Evolutionary conservation across 1,140 invertebrate species (phyloP), one percentile per base, ranked within the genome.

Genomic region (Muscidifurax raptorellus): DNA sequence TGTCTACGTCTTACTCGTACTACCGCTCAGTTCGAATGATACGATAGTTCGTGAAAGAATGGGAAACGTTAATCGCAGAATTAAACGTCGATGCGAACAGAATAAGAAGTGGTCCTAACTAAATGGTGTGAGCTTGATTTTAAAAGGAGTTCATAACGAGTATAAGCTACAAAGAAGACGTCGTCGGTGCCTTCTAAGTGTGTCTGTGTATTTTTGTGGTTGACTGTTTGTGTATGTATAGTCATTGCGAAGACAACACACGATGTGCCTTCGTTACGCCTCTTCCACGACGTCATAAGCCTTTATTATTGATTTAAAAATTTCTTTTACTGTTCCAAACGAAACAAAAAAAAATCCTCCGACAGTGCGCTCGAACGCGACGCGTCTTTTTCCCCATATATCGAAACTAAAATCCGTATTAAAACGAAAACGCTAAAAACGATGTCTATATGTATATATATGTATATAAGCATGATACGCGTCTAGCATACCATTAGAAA

Each of bases 401-500:
- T 59, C 52, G 22, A 74, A 66, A 74, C 76, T 80, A 76, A 83
- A 79, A 86, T 59, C 77, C 69, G 78, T 64, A 67, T 82, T 86
- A 86, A 88, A 77, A 82, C 74, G 25, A 66, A 80, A 88, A 72
- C 72, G 83, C 77, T 88, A 88, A 87, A 87, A 88, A 86, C 44
- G 85, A 81, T 59, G 52, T 59, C 18, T 59, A 59, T 47, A 71
- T 79, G 72, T 18, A 71, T 36, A 52, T 27, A 52, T 22, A 77
- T 9, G 28, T 30, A 78, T 78, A 4, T 78, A 83, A 78, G 74
- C 75, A 83, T 71, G 86, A 86, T 87, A 87, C 67, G 83, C 74
- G 67, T 76, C 13, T 67, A 87, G 86, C 85, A 86, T 88, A 84
- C 30, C 81, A 82, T 71, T 78, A 88, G 81, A 90, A 90, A 90